Evolutionary conservation across 2,113 vertebrate species (phyloP).

Genomic region (Lynx canadensis): DNA sequence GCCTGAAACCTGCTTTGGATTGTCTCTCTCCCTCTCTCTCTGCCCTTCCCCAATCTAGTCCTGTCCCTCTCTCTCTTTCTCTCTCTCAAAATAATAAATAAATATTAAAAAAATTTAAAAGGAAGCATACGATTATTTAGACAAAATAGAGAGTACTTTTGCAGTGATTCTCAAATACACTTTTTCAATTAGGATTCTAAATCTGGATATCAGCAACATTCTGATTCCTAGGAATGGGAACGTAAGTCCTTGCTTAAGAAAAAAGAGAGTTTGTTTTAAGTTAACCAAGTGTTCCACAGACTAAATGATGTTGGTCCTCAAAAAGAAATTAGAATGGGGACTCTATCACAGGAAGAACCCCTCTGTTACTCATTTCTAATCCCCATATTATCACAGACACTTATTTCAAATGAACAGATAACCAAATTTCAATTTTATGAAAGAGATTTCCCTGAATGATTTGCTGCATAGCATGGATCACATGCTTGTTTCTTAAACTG

Average conservation of each 20-base stretch:
- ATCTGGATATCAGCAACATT: neutral
- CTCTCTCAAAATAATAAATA: no score
- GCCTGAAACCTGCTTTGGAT: no score
- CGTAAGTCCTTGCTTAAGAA: neutral
- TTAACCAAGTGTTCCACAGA: neutral
- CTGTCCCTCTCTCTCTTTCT: no score
- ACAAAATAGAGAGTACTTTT: neutral
- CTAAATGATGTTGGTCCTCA: neutral
- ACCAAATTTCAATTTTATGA: neutral
- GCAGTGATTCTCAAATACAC: neutral
- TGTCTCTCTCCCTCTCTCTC: no score
- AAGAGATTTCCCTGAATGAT: neutral
- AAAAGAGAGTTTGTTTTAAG: neutral
- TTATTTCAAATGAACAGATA: neutral
- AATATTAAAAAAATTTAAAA: no score
- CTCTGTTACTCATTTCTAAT: neutral
- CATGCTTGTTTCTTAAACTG: slow-evolving; percentile 66
- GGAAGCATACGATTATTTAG: neutral
- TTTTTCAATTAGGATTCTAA: neutral
- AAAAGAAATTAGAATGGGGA: neutral
- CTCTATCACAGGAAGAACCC: neutral
- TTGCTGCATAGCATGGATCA: slow-evolving; percentile 43
- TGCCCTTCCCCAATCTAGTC: no score
- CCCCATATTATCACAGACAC: no score
- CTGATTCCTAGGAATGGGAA: neutral